A percentile compares a stretch with the other conserved stretches of the same genome.
phyloP scores from a whole-genome alignment of 2,888 invertebrate genomes.

The Eilema griseolum region DNA sequence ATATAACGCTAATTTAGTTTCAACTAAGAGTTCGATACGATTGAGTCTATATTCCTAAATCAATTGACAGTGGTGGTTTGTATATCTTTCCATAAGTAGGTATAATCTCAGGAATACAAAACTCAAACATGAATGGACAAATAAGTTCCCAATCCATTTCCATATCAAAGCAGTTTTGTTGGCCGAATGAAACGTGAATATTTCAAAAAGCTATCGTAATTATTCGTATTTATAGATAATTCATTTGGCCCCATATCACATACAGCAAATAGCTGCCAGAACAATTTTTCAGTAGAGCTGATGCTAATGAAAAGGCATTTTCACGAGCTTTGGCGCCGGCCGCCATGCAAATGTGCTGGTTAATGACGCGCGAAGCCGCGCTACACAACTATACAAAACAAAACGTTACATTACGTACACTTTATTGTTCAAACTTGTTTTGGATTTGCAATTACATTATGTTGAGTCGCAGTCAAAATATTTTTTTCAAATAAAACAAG shows the following conservation, averaged over 20 bases:
- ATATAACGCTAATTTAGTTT: no score
- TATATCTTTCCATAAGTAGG: not conserved
- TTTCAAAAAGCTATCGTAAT: conserved; percentile 16
- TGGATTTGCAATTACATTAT: conserved; percentile 11
- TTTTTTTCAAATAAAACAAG: no score
- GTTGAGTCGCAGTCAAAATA: not conserved
- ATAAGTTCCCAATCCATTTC: conserved; percentile 1
- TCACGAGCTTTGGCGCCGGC: conserved; percentile 85
- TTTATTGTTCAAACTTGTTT: conserved; percentile 50
- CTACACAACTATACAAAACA: conserved; percentile 65
- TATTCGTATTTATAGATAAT: conserved; percentile 39
- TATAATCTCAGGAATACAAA: not conserved
- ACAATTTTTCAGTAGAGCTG: conserved; percentile 82
- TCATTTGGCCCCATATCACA: conserved; percentile 50
- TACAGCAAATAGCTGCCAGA: conserved; percentile 68
- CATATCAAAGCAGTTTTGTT: conserved; percentile 8
- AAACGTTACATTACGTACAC: conserved; percentile 56
- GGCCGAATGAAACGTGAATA: conserved; percentile 25
- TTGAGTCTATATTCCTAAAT: no score
- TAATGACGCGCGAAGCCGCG: conserved; percentile 82
- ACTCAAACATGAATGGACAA: not conserved
- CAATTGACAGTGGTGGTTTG: not conserved
- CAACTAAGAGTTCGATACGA: no score
- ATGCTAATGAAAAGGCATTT: conserved; percentile 85
- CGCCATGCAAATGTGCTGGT: conserved; percentile 79